phyloP scores from a whole-genome alignment of 2,113 vertebrate genomes.

The Lontra canadensis region DNA sequence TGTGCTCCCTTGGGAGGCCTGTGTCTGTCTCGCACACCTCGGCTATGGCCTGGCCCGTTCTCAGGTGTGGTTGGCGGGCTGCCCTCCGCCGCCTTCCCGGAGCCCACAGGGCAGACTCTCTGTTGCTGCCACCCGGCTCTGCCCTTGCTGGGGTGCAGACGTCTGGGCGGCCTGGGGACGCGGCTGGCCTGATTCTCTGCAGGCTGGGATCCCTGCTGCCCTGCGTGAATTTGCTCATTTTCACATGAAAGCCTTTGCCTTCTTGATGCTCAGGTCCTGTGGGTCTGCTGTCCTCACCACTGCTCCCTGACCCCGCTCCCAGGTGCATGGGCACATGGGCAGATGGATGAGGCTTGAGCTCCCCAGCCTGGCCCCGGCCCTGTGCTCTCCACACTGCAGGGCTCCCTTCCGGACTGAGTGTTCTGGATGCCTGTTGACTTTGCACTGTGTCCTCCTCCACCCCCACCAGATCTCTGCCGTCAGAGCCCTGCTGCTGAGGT shows the following conservation, averaged over 20 bases:
- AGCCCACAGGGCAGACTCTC: neutral
- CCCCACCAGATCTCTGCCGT: neutral
- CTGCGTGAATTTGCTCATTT: neutral
- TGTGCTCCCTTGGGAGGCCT: neutral
- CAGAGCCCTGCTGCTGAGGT: neutral
- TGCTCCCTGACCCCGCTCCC: neutral
- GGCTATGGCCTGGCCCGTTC: neutral
- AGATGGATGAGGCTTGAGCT: neutral
- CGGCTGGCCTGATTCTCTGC: neutral
- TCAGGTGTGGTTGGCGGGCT: neutral
- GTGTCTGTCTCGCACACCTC: neutral
- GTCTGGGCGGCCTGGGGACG: neutral
- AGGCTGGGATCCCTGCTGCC: neutral
- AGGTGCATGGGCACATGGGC: neutral
- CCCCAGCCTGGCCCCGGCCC: neutral
- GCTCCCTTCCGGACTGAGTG: neutral
- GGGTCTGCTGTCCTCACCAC: neutral
- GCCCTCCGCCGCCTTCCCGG: neutral
- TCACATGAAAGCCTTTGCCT: neutral
- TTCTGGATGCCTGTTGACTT: neutral
- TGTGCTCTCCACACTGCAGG: neutral
- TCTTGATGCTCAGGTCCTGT: neutral
- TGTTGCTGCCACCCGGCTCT: neutral
- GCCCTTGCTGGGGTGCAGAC: neutral
- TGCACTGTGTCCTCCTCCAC: neutral